Evolutionary conservation across 2,888 invertebrate genomes (phyloP), one percentile per base, ranked within the genome.

Genomic region (Dynastes hyllus): DNA sequence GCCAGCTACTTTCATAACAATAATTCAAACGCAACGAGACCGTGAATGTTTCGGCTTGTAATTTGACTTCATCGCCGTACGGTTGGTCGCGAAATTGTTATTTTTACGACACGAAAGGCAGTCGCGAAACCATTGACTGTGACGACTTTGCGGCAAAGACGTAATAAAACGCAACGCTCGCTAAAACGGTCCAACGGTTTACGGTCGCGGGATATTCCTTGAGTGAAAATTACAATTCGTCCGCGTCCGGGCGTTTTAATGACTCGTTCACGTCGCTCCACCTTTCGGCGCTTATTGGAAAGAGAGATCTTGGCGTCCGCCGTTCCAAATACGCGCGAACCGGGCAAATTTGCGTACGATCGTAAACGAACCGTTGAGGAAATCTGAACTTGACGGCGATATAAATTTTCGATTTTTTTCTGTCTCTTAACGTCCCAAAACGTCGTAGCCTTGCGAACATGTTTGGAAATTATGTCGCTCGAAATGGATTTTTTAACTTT

Each of bases 151-250:
- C 37, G 61, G 58, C 61, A 45, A 75, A 75, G 61, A 75, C 73
- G 61, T 75, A 61, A 61, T 75, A 75, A 75, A 75, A 75, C 29
- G 45, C 61, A 55, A 8, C 61, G 73, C 73, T 40, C 73, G 13
- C 40, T 75, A 75, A 75, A 75, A 61, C 61, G 73, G 61, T 2
- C 37, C 73, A 37, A 37, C 32, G 61, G 73, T 75, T 75, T 61
- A 75, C 61, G 61, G 73, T 61, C 61, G 40, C 27, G 22, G 61
- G 58, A 75, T 75, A 75, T 75, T 61, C 61, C 61, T 75, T 63
- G 45, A 75, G 73, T 75, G 73, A 75, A 75, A 75, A 75, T 75
- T 75, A 75, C 73, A 75, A 45, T 75, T 75, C 61, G 27, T n/a
- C 73, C 61, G 61, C 73, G 45, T 61, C 40, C 40, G 61, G 32